Evolutionary conservation across 2,888 invertebrate genomes (phyloP), one percentile per base, ranked within the genome.

Genomic region (Microplitis manilae): DNA sequence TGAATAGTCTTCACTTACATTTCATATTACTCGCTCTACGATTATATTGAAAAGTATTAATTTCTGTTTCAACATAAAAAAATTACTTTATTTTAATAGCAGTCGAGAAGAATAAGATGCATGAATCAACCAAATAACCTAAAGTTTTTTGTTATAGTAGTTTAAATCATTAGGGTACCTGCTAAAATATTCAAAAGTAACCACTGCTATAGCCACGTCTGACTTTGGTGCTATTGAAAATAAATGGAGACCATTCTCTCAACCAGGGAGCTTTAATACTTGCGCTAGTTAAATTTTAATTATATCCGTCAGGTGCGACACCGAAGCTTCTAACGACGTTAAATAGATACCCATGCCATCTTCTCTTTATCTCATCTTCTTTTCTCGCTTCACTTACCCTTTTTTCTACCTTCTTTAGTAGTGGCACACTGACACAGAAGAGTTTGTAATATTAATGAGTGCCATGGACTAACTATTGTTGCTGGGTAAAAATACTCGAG

Each of bases 341-440:
- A 59, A 70, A 70, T 17, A 17, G 70, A 59, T 60, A 60, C 69
- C 9, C 13, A 67, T 13, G 20, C 67, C 30, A 30, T 68, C 38
- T 15, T 38, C 67, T 17, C 39, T 62, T 68, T 20, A 30, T 39
- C 40, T 40, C 30, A 40, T 60, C 40, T 50, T 20, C 50, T 73
- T 38, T 30, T 9, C 60, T 60, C 17, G 17, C 68, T 75, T 60
- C 64, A 59, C 50, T 50, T 50, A 50, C 50, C 50, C 50, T 17
- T n/a, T 15, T 13, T 50, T 41, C 50, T 20, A 62, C 30, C 15
- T 39, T 7, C 62, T 20, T 13, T 50, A 17, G 60, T 50, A 40
- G 76, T 83, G 86, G 80, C 86, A 85, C 82, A 86, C 82, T 86
- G 84, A 83, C 85, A 86, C 85, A 86, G 80, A 86, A 81, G 79